A percentile compares a stretch with the other conserved stretches of the same genome.
Evolutionary conservation across 2,888 invertebrate species (phyloP).

Genomic region (Protodeltote pygarga): DNA sequence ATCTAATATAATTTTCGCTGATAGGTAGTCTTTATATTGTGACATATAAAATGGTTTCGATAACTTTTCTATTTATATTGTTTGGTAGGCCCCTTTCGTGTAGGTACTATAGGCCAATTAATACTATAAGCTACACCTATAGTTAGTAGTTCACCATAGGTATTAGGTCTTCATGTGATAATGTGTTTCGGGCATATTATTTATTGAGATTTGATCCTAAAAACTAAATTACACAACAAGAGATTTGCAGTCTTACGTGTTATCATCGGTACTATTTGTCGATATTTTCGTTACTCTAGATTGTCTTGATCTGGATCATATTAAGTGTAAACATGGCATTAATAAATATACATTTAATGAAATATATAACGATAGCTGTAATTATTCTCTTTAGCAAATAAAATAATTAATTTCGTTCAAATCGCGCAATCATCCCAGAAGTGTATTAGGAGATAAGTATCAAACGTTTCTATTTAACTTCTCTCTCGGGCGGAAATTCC

Average conservation of each 20-base stretch:
- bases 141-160: no score
- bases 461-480: conserved; percentile 87
- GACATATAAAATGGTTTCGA: conserved; percentile 17
- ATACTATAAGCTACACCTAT: no score
- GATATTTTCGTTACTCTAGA: no score
- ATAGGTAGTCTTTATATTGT: no score
- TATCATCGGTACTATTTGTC: no score
- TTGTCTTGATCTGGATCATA: neutral
- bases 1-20: no score
- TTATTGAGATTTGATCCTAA: neutral
- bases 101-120: no score
- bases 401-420: conserved; percentile 77
- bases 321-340: neutral
- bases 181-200: neutral
- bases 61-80: conserved; percentile 5
- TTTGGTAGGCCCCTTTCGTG: no score
- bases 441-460: conserved; percentile 86
- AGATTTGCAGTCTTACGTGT: no score
- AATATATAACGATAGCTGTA: conserved; percentile 44
- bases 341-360: conserved; percentile 6
- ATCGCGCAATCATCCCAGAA: conserved; percentile 83
- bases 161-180: conserved; percentile 11
- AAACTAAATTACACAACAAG: no score
- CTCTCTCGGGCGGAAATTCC: conserved; percentile 83
- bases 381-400: conserved; percentile 56